Conservation (phyloP, 1,140 invertebrate species). For the Polyergus mexicanus region DNA sequence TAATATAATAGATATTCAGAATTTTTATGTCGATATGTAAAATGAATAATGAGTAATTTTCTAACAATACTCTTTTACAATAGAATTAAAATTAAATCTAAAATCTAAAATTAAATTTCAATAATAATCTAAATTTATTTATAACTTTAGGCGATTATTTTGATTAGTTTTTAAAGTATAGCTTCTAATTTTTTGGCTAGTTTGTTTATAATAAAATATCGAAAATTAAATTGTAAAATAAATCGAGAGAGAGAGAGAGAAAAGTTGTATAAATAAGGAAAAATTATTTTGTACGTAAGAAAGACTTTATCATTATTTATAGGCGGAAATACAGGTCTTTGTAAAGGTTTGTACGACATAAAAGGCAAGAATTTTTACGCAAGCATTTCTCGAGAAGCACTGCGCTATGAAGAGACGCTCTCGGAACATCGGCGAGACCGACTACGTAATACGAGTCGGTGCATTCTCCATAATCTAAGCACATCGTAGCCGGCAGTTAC, state of each 20-base stretch:
- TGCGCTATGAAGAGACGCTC: conserved; percentile 33
- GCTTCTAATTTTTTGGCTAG: neutral
- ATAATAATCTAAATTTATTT: neutral
- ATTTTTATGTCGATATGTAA: neutral
- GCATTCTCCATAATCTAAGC: conserved; percentile 64
- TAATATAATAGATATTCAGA: neutral
- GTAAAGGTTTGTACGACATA: conserved; percentile 15
- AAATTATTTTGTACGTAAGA: neutral
- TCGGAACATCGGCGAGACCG: conserved; percentile 37
- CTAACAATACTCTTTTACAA: neutral
- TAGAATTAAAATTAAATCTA: neutral
- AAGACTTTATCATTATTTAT: conserved; percentile 14
- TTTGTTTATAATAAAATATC: neutral
- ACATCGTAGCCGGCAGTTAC: conserved; percentile 58
- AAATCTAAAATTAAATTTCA: neutral
- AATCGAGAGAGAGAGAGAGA: neutral
- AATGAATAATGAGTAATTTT: neutral
- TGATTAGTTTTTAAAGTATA: neutral
- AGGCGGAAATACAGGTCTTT: neutral
- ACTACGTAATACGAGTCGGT: conserved; percentile 56
- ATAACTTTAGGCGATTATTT: neutral
- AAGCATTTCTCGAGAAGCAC: conserved; percentile 33
- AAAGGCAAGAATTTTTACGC: conserved; percentile 47
- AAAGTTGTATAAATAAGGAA: no score
- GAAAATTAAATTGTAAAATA: neutral